These are phyloP conservation scores for Eretmocerus hayati DNA, from an alignment of 2,888 invertebrate genomes.

Conservation along the genomic window DNA sequence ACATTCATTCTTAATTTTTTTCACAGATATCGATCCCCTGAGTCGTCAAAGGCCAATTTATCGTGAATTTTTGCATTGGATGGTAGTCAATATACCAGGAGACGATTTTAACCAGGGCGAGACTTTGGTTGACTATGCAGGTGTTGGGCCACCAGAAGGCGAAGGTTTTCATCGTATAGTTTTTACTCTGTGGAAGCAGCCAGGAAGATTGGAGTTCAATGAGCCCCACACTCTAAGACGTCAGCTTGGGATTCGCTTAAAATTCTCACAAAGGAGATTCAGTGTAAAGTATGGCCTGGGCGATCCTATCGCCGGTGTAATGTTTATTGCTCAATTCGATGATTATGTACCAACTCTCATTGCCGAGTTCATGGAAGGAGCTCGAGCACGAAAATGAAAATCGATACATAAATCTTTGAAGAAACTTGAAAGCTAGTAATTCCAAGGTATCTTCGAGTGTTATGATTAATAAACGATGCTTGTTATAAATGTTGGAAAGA, in stretches of 20 bases:
- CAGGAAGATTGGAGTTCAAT: slow-evolving; percentile 20
- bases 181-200: slow-evolving; percentile 68
- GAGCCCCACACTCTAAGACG: background rate
- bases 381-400: too few relatives aligned
- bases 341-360: slow-evolving; percentile 52
- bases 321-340: slow-evolving; percentile 52
- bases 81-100: slow-evolving; percentile 80
- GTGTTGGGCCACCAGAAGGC: slow-evolving; percentile 74
- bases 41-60: slow-evolving; percentile 67
- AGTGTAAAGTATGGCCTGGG: slow-evolving; percentile 46
- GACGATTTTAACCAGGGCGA: slow-evolving; percentile 63
- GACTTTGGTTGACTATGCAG: slow-evolving; percentile 67
- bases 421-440: too few relatives aligned
- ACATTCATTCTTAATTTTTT: background rate
- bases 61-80: slow-evolving; percentile 88
- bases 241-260: background rate
- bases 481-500: too few relatives aligned
- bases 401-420: too few relatives aligned
- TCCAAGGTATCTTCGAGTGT: too few relatives aligned
- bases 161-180: slow-evolving; percentile 75
- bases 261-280: background rate
- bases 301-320: slow-evolving; percentile 56
- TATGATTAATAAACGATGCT: too few relatives aligned
- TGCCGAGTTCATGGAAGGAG: slow-evolving; percentile 31
- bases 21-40: slow-evolving; percentile 82